phyloP scores from a whole-genome alignment of 1,140 invertebrate genomes.

The Megalopta genalis region DNA sequence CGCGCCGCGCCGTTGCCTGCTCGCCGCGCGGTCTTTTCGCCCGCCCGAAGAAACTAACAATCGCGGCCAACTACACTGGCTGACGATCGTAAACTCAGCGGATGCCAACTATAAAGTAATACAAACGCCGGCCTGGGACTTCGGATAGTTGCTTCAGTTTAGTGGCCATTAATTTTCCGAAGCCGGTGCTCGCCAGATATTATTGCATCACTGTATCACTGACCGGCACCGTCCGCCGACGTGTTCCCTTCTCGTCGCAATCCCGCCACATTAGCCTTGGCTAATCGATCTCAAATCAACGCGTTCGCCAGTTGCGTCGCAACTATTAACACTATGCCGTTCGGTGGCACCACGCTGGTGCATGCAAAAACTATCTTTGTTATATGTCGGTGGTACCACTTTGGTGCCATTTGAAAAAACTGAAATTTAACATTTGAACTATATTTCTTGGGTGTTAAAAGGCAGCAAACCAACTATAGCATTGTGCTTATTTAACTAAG shows the following conservation, averaged over 20 bases:
- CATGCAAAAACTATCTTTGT: no score
- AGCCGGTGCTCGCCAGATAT: slow-evolving; percentile 43
- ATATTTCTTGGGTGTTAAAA: no score
- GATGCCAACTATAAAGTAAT: slow-evolving; percentile 75
- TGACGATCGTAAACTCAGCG: slow-evolving; percentile 68
- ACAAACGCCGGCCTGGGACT: slow-evolving; percentile 57
- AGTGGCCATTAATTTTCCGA: slow-evolving; percentile 70
- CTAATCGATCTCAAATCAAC: neutral
- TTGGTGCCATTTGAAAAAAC: no score
- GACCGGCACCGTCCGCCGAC: neutral
- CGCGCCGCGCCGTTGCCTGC: neutral
- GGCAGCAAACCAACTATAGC: no score
- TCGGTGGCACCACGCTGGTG: no score
- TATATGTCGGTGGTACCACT: no score
- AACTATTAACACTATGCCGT: no score
- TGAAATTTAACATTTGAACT: no score
- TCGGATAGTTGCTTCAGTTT: slow-evolving; percentile 69
- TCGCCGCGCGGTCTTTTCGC: neutral
- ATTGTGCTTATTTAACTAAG: no score
- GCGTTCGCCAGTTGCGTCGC: neutral
- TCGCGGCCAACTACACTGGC: neutral
- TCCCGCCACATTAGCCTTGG: neutral
- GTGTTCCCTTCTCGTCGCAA: neutral
- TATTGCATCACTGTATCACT: slow-evolving; percentile 34
- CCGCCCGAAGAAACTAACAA: slow-evolving; percentile 4